phyloP scores from a whole-genome alignment of 2,113 vertebrate genomes.

The Willisornis vidua region DNA sequence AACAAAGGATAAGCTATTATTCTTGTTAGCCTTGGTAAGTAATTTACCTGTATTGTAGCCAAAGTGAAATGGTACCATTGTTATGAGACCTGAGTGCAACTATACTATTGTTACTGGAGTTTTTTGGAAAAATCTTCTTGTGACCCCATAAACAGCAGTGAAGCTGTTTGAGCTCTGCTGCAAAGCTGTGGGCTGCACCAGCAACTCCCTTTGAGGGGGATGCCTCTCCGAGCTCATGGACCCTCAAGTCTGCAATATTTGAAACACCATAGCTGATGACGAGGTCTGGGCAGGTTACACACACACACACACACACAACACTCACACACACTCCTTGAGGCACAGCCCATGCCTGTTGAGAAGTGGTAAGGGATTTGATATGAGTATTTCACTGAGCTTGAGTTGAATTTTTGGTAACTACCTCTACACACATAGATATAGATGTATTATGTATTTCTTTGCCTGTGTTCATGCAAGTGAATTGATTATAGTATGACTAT shows the following conservation, averaged over 20 bases:
- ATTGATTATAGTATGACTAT: background rate
- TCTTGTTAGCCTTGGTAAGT: background rate
- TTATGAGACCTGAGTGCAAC: background rate
- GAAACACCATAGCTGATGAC: rapidly evolving
- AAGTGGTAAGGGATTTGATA: background rate
- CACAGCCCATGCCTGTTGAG: background rate
- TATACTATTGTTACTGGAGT: background rate
- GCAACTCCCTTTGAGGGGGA: background rate
- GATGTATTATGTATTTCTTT: background rate
- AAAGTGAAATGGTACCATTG: background rate
- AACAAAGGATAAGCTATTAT: background rate
- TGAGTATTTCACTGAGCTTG: background rate
- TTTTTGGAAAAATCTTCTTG: background rate
- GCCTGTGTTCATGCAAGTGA: background rate
- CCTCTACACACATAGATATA: background rate
- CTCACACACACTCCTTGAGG: background rate
- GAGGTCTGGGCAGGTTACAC: background rate
- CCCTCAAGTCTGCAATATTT: background rate
- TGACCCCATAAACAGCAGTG: background rate
- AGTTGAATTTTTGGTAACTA: background rate
- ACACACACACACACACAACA: too few species aligned
- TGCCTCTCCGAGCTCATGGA: background rate
- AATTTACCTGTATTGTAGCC: background rate
- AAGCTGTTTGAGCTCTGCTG: background rate
- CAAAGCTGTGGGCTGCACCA: background rate